Evolutionary conservation across 2,113 vertebrate genomes (phyloP), one percentile per base, ranked within the genome.

Genomic region (Callionymus lyra): DNA sequence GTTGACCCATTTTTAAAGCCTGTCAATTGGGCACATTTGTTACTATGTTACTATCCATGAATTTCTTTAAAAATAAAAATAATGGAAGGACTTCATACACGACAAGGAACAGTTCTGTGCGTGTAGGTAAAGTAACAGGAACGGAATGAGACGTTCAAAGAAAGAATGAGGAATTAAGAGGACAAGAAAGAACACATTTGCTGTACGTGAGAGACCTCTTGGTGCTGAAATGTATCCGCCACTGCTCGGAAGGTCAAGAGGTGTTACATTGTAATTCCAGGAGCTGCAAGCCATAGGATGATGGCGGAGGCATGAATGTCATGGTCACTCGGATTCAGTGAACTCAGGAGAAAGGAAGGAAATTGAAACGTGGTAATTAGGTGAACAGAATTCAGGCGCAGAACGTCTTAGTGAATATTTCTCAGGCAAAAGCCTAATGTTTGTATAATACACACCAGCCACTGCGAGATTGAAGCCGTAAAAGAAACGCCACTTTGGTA

Each of bases 361-460:
- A 52, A 46, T 12, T 31, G 46, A 51, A 46, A 38, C 6, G 48
- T 14, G 61, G 53, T 57, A 56, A 53, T 66, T 73, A 70, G 58
- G 41, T 34, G 56, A 51, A 63, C 52, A 52, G 56, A 44, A 50
- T 36, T 38, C 2, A 34, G 58, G 63, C 72, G 74, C 76, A 64
- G 56, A 62, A 66, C 63, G 50, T 63, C 61, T 60, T 51, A 60
- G 37, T 6, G 33, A 38, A 39, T 52, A 10, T 49, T 53, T 51
- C 53, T 41, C 41, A 43, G 39, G 36, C 38, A 40, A 38, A 39
- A 41, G 40, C 36, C 16, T 34, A 6, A 12, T 13, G 10, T 44
- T 54, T 27, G 21, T 5, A 27, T 27, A 27, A 27, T 27, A 27
- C 21, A 4, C 21, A 27, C 21, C 21, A 27, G 4, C 21, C 21